Percentiles rank a stretch among this genome's conserved stretches.
Evolutionary conservation across 2,113 vertebrate species (phyloP).

Genomic region (Pteropus alecto): DNA sequence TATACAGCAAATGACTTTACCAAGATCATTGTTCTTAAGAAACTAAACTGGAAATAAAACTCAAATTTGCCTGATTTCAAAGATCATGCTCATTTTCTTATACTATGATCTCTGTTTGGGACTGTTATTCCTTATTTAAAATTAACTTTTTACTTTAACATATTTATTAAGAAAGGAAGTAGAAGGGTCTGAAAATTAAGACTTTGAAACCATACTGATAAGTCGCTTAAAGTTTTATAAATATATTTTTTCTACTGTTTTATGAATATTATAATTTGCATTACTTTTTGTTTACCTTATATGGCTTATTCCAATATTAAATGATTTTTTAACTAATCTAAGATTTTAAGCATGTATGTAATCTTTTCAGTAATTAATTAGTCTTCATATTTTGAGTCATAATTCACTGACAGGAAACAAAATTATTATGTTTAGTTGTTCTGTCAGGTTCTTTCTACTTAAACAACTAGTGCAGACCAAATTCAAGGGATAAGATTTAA

Average conservation of each 20-base stretch:
- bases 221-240: background rate
- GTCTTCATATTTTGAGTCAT: background rate
- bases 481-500: background rate
- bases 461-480: background rate
- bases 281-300: background rate
- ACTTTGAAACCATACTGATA: background rate
- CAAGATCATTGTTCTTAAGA: background rate
- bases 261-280: background rate
- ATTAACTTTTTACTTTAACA: background rate
- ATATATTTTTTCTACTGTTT: background rate
- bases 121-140: background rate
- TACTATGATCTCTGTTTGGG: background rate
- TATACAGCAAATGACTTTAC: background rate
- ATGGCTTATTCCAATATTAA: background rate
- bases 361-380: background rate
- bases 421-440: background rate
- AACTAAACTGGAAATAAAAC: background rate
- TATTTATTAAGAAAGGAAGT: background rate
- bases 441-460: background rate
- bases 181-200: background rate
- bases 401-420: background rate
- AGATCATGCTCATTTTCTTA: background rate
- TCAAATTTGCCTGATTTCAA: background rate
- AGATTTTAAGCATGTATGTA: background rate
- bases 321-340: background rate